phyloP scores from a whole-genome alignment of 1,140 invertebrate genomes.

The Neomicropteryx cornuta region DNA sequence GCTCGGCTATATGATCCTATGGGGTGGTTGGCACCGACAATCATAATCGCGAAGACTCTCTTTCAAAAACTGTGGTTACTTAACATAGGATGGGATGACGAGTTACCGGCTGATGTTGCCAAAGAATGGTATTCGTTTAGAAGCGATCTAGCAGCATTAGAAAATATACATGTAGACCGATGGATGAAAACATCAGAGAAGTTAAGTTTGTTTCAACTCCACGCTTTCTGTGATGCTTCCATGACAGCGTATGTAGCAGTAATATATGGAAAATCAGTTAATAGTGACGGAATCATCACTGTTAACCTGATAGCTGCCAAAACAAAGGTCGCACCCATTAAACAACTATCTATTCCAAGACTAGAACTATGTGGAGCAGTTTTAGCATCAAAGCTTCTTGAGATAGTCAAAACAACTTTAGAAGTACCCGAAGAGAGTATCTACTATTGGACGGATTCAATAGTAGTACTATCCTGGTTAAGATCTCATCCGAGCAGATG shows the following conservation, averaged over 20 bases:
- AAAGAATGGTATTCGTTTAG: slow-evolving; percentile 17
- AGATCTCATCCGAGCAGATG: slow-evolving; percentile 15
- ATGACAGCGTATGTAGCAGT: slow-evolving; percentile 16
- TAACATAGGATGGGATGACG: slow-evolving; percentile 27
- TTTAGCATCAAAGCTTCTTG: slow-evolving; percentile 14
- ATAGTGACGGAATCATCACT: neutral
- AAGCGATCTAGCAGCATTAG: too few species aligned
- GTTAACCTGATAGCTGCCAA: slow-evolving; percentile 17
- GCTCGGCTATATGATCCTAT: slow-evolving; percentile 24
- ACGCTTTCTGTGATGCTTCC: slow-evolving; percentile 10
- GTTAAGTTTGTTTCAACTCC: slow-evolving; percentile 8
- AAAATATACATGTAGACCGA: slow-evolving; percentile 10
- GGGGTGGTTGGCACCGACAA: slow-evolving; percentile 27
- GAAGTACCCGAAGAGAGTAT: slow-evolving; percentile 9
- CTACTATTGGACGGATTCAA: slow-evolving; percentile 28
- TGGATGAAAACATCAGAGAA: slow-evolving; percentile 1
- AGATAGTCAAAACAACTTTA: slow-evolving; percentile 12
- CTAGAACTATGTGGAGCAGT: slow-evolving; percentile 22
- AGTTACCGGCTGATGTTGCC: slow-evolving; percentile 12
- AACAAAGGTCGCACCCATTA: slow-evolving; percentile 18
- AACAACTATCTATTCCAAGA: slow-evolving; percentile 17
- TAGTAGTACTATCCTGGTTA: slow-evolving; percentile 26
- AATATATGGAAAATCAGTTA: slow-evolving; percentile 11
- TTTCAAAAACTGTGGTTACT: slow-evolving; percentile 32
- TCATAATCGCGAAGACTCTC: slow-evolving; percentile 29